A percentile compares a stretch with the other conserved stretches of the same genome.
Conservation (phyloP, 1,140 invertebrate species). For the Neuroterus valhalla region DNA sequence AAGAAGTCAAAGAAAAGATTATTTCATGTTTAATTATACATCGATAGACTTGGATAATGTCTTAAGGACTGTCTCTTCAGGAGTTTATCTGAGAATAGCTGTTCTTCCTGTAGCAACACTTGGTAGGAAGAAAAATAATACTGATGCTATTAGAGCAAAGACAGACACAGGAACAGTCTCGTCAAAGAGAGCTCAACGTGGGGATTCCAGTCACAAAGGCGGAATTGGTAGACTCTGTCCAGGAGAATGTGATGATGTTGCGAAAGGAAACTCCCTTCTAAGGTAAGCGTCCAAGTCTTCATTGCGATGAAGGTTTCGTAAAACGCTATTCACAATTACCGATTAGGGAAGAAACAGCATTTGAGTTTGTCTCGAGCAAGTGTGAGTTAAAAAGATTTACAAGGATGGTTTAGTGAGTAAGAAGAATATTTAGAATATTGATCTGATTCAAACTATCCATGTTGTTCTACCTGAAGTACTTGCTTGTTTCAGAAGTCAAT, state of each 20-base stretch:
- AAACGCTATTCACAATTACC: slow-evolving; percentile 19
- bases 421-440: neutral
- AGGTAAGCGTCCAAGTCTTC: too few species aligned
- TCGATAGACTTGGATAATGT: too few species aligned
- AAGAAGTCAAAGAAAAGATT: too few species aligned
- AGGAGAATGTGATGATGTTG: neutral
- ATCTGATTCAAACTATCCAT: too few species aligned
- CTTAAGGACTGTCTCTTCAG: too few species aligned
- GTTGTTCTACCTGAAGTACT: too few species aligned
- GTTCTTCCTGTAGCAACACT: neutral
- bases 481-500: too few species aligned
- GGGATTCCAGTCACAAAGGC: slow-evolving; percentile 2
- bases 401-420: neutral
- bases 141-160: neutral
- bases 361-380: neutral
- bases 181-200: neutral
- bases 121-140: neutral
- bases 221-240: slow-evolving; percentile 8
- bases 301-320: slow-evolving; percentile 12
- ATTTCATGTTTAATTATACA: too few species aligned
- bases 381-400: slow-evolving; percentile 15
- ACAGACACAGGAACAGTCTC: neutral
- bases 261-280: slow-evolving; percentile 28
- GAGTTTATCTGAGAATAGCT: neutral
- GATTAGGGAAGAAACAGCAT: slow-evolving; percentile 20